Base-by-base conservation (phyloP, 2,888 invertebrate species). In the Meandrusa payeni region DNA sequence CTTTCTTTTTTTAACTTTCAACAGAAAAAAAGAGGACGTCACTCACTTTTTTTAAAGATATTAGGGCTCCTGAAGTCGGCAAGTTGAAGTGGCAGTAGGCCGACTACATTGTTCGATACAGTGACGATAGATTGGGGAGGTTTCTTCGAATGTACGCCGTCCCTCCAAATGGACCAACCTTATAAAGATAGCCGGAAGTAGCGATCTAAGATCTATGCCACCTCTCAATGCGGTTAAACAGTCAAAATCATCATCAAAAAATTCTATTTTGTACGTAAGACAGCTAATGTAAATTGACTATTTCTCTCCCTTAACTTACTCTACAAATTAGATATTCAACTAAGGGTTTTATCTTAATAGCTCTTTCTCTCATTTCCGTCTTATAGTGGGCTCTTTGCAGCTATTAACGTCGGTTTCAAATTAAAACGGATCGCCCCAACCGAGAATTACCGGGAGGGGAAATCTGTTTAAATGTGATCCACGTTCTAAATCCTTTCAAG, bases 331-430 rank as follows among this genome's bases (percentile, higher is more conserved):
- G 31, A 31, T 4, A 17, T 39, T 31, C 19, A 40, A 15, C 9
- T 19, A 9, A 26, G 32, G 17, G 12, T 29, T 32, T 27, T 19
- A 31, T 40, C 40, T 31, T 32, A 41, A 41, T 19, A 26, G 26
- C 20, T 26, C 5, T 33, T 19, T 24, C 5, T 15, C 11, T 12
- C 9, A 41, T 41, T 41, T 26, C 32, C 33, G 41, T 12, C 6
- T 12, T 13, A 11, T 12, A 29, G 28, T 5, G 32, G 19, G 12
- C 12, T 13, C 13, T 7, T 13, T 34, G 4, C 22, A 23, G 32
- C 33, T 13, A 26, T 41, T 41, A 33, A 20, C 12, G 17, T 31
- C 31, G 19, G 9, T 13, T 26, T 11, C 32, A 41, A 33, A 41
- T 41, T 32, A n/a, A 26, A 37, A 37, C 37, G 27, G 19, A 37